Evolutionary conservation across 2,797 vertebrate species (phyloP).

Genomic region (Pangasius mekongensis): DNA sequence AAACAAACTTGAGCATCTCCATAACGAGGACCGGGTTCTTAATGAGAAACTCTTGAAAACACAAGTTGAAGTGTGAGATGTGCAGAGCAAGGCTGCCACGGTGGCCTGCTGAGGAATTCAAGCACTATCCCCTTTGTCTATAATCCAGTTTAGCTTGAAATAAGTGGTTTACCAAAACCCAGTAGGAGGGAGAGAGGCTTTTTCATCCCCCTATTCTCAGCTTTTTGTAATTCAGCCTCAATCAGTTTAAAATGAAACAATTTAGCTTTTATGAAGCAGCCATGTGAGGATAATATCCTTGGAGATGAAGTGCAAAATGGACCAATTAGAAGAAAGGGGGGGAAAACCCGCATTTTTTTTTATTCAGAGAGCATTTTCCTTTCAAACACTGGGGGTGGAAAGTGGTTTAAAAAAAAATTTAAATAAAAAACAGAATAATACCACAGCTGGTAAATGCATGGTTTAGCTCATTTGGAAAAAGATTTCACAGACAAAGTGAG

Average conservation of each 20-base stretch:
- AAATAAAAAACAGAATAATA: constrained; percentile 49
- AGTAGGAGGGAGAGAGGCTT: constrained; percentile 66
- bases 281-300: constrained; percentile 75
- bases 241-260: constrained; percentile 79
- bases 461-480: constrained; percentile 14
- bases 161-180: constrained; percentile 80
- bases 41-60: constrained; percentile 70
- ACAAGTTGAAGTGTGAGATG: constrained; percentile 71
- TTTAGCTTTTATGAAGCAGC: constrained; percentile 75
- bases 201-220: constrained; percentile 52
- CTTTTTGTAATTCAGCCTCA: constrained; percentile 69
- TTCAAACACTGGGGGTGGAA: constrained; percentile 59
- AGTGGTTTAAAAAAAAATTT: constrained; percentile 57
- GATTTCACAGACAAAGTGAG: constrained; percentile 14
- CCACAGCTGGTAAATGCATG: constrained; percentile 15
- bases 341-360: neutral
- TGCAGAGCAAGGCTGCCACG: constrained; percentile 56
- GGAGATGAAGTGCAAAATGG: constrained; percentile 76
- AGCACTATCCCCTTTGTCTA: constrained; percentile 71
- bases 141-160: constrained; percentile 85
- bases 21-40: constrained; percentile 63
- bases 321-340: constrained; percentile 66
- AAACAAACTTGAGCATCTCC: constrained; percentile 64
- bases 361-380: constrained; percentile 53
- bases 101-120: constrained; percentile 69